Conservation (phyloP, 2,797 vertebrate genomes). For the Enteromius trimaculatus region DNA sequence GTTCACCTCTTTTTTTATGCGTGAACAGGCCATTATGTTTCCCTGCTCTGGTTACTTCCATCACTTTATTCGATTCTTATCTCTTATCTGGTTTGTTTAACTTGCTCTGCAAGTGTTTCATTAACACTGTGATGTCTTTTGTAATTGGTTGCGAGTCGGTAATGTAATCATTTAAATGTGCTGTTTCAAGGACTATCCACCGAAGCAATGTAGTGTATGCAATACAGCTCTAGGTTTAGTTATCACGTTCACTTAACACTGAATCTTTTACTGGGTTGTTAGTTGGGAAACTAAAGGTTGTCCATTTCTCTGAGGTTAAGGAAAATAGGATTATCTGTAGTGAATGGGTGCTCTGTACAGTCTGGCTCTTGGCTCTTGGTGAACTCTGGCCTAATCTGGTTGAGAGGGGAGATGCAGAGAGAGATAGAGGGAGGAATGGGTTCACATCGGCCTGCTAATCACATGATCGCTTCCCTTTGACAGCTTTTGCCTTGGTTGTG, state of each 20-base stretch:
- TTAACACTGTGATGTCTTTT: constrained; percentile 39
- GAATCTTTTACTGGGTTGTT: constrained; percentile 14
- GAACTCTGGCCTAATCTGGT: constrained; percentile 55
- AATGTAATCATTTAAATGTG: constrained; percentile 30
- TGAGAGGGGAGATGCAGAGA: constrained; percentile 43
- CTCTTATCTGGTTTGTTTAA: constrained; percentile 35
- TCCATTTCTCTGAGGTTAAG: constrained; percentile 34
- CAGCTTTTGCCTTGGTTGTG: constrained; percentile 29
- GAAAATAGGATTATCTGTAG: constrained; percentile 46
- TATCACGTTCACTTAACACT: not conserved
- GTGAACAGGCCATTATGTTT: not conserved
- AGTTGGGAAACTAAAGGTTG: constrained; percentile 13
- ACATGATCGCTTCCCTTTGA: constrained; percentile 51
- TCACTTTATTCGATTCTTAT: constrained; percentile 33
- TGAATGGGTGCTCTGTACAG: constrained; percentile 51
- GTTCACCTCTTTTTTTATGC: constrained; percentile 38
- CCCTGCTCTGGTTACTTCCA: constrained; percentile 7
- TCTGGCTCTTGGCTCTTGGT: constrained; percentile 41
- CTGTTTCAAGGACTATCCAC: not conserved
- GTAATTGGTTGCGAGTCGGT: constrained; percentile 20
- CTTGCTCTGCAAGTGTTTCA: constrained; percentile 26
- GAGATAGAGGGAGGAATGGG: constrained; percentile 48
- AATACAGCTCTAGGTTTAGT: not conserved
- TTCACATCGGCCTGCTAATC: constrained; percentile 44
- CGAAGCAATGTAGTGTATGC: not conserved